phyloP scores from a whole-genome alignment of 2,888 invertebrate genomes.

The Eupithecia vulgata region DNA sequence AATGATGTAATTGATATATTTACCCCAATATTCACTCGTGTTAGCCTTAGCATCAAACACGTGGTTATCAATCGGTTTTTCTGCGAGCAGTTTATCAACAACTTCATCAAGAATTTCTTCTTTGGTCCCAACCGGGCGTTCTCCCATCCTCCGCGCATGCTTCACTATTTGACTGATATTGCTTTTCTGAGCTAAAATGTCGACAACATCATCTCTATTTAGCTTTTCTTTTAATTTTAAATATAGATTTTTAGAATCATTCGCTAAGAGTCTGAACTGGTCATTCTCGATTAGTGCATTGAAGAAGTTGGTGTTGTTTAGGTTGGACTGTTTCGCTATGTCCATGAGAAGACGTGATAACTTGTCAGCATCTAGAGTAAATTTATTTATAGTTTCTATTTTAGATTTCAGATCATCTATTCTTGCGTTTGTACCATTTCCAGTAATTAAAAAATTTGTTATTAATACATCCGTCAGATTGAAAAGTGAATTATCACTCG shows the following conservation, averaged over 20 bases:
- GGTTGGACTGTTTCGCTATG: slow-evolving; percentile 52
- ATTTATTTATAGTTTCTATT: slow-evolving; percentile 58
- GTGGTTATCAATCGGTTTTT: slow-evolving; percentile 63
- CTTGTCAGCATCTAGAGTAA: slow-evolving; percentile 59
- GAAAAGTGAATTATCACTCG: slow-evolving; percentile 28
- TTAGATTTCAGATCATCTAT: slow-evolving; percentile 63
- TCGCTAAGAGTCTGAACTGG: slow-evolving; percentile 53
- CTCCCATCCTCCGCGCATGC: slow-evolving; percentile 62
- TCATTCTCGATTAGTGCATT: slow-evolving; percentile 65
- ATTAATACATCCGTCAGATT: slow-evolving; percentile 37
- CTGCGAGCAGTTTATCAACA: slow-evolving; percentile 67
- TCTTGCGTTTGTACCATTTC: slow-evolving; percentile 45
- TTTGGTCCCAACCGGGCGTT: slow-evolving; percentile 38
- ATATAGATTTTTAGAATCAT: slow-evolving; percentile 63
- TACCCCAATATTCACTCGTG: slow-evolving; percentile 72
- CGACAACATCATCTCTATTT: slow-evolving; percentile 71
- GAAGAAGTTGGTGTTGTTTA: slow-evolving; percentile 69
- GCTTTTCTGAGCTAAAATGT: slow-evolving; percentile 56
- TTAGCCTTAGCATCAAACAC: slow-evolving; percentile 51
- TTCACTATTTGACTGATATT: slow-evolving; percentile 48
- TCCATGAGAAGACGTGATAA: slow-evolving; percentile 56
- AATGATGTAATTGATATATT: slow-evolving; percentile 18
- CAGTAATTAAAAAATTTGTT: slow-evolving; percentile 23
- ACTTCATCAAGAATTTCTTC: slow-evolving; percentile 56
- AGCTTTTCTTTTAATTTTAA: slow-evolving; percentile 70